A percentile compares a stretch with the other conserved stretches of the same genome.
phyloP scores from a whole-genome alignment of 2,797 vertebrate genomes.

The Graptemys geographica region DNA sequence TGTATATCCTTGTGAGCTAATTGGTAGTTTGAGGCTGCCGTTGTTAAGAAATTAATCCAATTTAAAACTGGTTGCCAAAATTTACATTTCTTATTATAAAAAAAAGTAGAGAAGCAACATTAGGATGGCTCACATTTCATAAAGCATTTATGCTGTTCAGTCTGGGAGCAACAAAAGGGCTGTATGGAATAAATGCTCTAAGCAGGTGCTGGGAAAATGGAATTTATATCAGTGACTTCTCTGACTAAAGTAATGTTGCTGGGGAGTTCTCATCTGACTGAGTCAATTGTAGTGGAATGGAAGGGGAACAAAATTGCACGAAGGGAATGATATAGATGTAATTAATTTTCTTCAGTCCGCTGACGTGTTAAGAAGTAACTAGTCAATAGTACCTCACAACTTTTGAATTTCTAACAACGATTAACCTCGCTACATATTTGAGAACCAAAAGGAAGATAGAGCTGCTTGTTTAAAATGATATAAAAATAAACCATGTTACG shows the following conservation, averaged over 20 bases:
- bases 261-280: background rate
- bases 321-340: background rate
- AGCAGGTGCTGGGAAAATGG: background rate
- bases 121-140: background rate
- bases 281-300: background rate
- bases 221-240: background rate
- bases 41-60: background rate
- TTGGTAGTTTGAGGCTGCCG: background rate
- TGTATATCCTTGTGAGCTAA: background rate
- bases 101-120: background rate
- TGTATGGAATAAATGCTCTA: background rate
- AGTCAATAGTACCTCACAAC: background rate
- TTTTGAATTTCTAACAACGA: conserved; percentile 7
- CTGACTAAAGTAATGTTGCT: background rate
- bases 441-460: conserved; percentile 9
- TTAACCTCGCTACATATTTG: background rate
- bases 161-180: background rate
- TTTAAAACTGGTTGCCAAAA: background rate
- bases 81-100: background rate
- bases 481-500: background rate
- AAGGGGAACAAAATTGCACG: background rate
- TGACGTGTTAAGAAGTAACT: background rate
- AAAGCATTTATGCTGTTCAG: background rate
- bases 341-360: background rate
- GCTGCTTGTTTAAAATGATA: background rate